Evolutionary conservation across 2,888 invertebrate species (phyloP).

Genomic region (Aphelenchoides bicaudatus): DNA sequence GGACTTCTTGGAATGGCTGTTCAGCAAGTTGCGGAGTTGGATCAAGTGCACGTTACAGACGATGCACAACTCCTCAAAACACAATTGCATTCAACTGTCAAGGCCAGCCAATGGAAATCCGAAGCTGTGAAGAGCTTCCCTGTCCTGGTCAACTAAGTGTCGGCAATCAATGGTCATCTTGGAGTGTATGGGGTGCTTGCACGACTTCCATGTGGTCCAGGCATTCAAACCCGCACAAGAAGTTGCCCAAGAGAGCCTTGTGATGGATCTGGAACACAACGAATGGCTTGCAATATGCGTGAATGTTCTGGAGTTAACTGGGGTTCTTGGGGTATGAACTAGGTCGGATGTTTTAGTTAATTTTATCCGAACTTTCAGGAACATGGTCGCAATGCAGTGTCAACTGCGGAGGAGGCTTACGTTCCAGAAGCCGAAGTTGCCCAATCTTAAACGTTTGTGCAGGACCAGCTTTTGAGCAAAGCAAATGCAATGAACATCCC

Average conservation of each 20-base stretch:
- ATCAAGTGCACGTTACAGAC: conserved; percentile 53
- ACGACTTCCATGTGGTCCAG: conserved; percentile 46
- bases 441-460: conserved; percentile 45
- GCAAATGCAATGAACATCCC: conserved; percentile 57
- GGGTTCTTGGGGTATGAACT: too few relatives aligned
- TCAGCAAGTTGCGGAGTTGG: conserved; percentile 52
- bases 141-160: conserved; percentile 32
- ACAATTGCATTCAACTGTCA: conserved; percentile 56
- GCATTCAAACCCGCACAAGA: conserved; percentile 50
- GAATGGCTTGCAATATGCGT: conserved; percentile 52
- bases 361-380: too few relatives aligned
- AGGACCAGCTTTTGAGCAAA: conserved; percentile 51
- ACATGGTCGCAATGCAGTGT: conserved; percentile 51
- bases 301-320: conserved; percentile 43
- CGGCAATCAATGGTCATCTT: conserved; percentile 44
- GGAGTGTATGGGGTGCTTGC: conserved; percentile 28
- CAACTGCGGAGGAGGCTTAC: conserved; percentile 53
- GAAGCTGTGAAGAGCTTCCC: conserved; percentile 54
- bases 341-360: too few relatives aligned
- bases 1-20: conserved; percentile 50
- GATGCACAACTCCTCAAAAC: conserved; percentile 50
- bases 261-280: conserved; percentile 55
- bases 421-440: conserved; percentile 52
- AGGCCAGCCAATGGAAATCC: conserved; percentile 57
- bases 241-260: conserved; percentile 55